Base-by-base conservation (phyloP, 2,797 vertebrate species). In the Chelon labrosus region DNA sequence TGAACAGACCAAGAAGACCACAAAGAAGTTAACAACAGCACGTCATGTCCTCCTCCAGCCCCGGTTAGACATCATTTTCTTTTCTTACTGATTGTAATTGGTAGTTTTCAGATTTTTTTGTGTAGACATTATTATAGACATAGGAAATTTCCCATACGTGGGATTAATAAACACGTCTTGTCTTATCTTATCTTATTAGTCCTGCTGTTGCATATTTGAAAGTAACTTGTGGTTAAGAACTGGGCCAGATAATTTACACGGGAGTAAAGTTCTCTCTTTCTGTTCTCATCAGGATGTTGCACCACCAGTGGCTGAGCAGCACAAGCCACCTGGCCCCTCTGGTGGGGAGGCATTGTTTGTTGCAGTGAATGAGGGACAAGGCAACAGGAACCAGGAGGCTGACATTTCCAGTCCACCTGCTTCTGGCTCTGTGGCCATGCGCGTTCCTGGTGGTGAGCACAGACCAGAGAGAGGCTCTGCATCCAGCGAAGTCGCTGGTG, bases 1-100 rank as follows among this genome's bases (percentile, higher is more conserved):
- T 79, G 27, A 80, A 83, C 86, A 91, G 94, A 95, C 6, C 90
- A 92, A 83, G 90, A 93, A 27, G 93, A 90, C 60, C 94, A 93
- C 50, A 69, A 86, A 56, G 91, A 92, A 44, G 88, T 93, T n/a
- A 94, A 94, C 65, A 94, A 95, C 80, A 92, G 88, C 58, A 82
- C 81, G 31, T 70, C 83, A 2, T 88, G 88, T 82, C 83, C 93
- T 64, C 84, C 91, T 62, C 80, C 89, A 82, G 86, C 84, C 63
- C 92, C 94, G 95, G 95, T 95, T 66, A 73, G 91, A 63, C 50
- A 51, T 16, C 12, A 22, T 3, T 47, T 70, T 35, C 4, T 22
- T 22, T 61, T 47, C 13, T 41, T 22, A 2, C 1, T 1, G 42
- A 0, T 11, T 51, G 22, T 35, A 16, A 25, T 46, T 0, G 0